Base-by-base conservation (phyloP, 2,888 invertebrate genomes). In the Osmoderma eremita region DNA sequence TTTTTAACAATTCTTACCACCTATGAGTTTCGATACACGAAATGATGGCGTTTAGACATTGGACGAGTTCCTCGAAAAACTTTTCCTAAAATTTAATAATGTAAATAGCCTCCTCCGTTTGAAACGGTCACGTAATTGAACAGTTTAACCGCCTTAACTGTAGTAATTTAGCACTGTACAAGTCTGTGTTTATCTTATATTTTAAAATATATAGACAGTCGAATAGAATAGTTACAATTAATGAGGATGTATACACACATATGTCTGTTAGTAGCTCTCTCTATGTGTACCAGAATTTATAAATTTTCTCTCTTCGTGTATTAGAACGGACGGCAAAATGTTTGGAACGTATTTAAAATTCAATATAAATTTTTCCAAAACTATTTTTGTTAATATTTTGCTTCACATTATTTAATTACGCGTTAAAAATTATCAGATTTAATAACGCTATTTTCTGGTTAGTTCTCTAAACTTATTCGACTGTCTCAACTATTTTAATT, bases 121-220 rank as follows among this genome's bases (percentile, higher is more conserved):
- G 24, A 45, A 61, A 61, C 15, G 58, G 45, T 61, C 45, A 45
- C 45, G 18, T 61, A 61, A 61, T 61, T 61, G 58, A 56, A 42
- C 45, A 61, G 58, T 45, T 61, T 61, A 61, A 61, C 58, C 36
- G 58, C 45, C 58, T 61, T 45, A 61, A 61, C 58, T 61, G 45
- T 61, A 45, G 58, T 61, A 61, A 61, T 61, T 61, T 61, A 61
- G 58, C 58, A 61, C 58, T 61, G 58, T 61, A 61, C 58, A 61
- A 61, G 58, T 61, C 58, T 42, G 45, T 61, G 45, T 61, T 61
- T 61, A 45, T 45, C 45, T 61, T 45, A 45, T 45, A 61, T 45
- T 45, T 61, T 30, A 24, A 61, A 56, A 56, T 56, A 56, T 42
- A 24, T 56, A 56, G 56, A 42, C 22, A 13, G 58, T 45, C 58